Percentiles rank a stretch among this genome's conserved stretches.
Conservation (phyloP, 2,888 invertebrate genomes). For the Eumerus sabulonum region DNA sequence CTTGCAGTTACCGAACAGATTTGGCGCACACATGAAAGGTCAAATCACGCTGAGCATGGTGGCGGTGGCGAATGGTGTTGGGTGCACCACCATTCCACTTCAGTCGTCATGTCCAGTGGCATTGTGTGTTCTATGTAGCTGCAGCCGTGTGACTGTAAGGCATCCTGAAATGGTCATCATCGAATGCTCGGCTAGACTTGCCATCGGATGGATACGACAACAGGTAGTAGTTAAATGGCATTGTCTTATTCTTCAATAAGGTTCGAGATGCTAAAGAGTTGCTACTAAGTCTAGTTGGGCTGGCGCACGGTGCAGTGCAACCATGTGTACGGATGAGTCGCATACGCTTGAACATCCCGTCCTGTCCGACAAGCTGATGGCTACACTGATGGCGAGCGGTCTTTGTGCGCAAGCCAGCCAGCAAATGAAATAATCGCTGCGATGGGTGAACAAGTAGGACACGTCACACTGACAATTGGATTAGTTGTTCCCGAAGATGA, state of each 20-base stretch:
- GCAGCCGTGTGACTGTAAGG: slow-evolving; percentile 46
- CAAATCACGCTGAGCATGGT: slow-evolving; percentile 45
- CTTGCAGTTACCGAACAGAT: slow-evolving; percentile 45
- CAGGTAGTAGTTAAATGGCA: slow-evolving; percentile 67
- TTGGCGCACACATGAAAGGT: slow-evolving; percentile 66
- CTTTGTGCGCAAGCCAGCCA: slow-evolving; percentile 20
- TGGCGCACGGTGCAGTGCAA: slow-evolving; percentile 8
- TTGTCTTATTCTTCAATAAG: slow-evolving; percentile 63
- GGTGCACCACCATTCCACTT: slow-evolving; percentile 20
- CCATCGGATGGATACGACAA: slow-evolving; percentile 3
- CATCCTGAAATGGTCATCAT: slow-evolving; percentile 61
- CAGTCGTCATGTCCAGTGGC: neutral
- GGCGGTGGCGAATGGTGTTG: slow-evolving; percentile 1
- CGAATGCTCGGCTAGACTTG: slow-evolving; percentile 42
- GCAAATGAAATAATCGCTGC: slow-evolving; percentile 66
- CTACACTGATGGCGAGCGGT: slow-evolving; percentile 24
- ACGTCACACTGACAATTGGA: slow-evolving; percentile 69
- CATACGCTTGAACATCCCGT: slow-evolving; percentile 52
- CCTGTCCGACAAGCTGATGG: slow-evolving; percentile 46
- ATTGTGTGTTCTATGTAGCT: no score
- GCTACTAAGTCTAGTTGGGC: neutral
- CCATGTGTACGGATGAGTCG: slow-evolving; percentile 5
- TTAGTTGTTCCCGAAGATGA: slow-evolving; percentile 65
- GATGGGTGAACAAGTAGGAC: slow-evolving; percentile 65
- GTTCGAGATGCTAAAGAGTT: slow-evolving; percentile 58